A percentile compares a stretch with the other conserved stretches of the same genome.
phyloP scores from a whole-genome alignment of 2,888 invertebrate species.

The Oligia fasciuncula region DNA sequence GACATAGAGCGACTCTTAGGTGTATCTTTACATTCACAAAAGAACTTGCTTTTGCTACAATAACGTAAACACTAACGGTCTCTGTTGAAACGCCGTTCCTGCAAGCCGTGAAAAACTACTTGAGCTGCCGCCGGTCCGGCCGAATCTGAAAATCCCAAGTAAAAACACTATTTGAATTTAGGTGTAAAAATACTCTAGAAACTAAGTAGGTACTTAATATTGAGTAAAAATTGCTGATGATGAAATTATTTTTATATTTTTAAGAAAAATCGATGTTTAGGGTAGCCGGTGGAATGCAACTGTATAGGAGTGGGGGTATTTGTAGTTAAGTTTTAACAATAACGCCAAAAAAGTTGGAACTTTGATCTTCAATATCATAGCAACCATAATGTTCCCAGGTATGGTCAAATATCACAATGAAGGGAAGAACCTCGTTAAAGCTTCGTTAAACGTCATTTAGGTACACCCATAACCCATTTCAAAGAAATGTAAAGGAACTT shows the following conservation, averaged over 20 bases:
- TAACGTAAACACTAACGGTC: constrained; percentile 6
- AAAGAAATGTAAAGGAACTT: neutral
- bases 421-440: neutral
- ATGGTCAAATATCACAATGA: too few species aligned
- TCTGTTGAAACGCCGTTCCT: neutral
- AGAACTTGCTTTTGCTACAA: neutral
- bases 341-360: neutral
- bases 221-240: neutral
- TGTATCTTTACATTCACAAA: neutral
- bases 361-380: neutral
- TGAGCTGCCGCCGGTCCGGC: neutral
- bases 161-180: neutral
- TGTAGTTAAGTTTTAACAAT: neutral
- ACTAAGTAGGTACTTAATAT: neutral
- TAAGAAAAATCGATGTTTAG: neutral
- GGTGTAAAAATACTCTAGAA: neutral
- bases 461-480: neutral
- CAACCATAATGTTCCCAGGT: neutral
- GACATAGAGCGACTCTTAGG: neutral
- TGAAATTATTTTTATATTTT: neutral
- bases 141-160: neutral
- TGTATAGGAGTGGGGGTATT: neutral
- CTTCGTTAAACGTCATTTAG: too few species aligned
- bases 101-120: constrained; percentile 9
- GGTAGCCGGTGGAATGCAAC: neutral